A percentile compares a stretch with the other conserved stretches of the same genome.
These are phyloP conservation scores for Spicauda simplicius DNA, from an alignment of 2,888 invertebrate genomes.

Conservation along the genomic window DNA sequence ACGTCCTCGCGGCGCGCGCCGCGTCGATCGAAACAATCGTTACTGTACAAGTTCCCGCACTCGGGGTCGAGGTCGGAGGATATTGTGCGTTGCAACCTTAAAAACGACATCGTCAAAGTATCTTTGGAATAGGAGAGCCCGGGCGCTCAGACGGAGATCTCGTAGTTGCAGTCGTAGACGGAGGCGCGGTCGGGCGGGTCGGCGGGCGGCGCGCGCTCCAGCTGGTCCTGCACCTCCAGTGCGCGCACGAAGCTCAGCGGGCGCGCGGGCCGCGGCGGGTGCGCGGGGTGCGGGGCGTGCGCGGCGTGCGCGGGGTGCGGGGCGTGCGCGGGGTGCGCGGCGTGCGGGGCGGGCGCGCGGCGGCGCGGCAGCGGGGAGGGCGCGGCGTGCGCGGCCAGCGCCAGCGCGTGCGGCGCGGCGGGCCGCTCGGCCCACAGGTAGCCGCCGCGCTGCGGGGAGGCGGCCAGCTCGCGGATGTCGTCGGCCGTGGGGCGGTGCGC, in stretches of 20 bases:
- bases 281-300: constrained; percentile 65
- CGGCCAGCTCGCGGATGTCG: no score
- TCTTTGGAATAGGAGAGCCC: constrained; percentile 11
- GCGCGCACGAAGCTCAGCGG: constrained; percentile 96
- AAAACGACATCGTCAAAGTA: constrained; percentile 43
- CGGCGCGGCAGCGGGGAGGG: constrained; percentile 55
- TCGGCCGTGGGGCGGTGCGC: no score
- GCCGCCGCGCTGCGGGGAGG: no score
- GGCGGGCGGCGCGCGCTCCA: constrained; percentile 89
- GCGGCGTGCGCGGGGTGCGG: no score
- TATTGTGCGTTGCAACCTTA: constrained; percentile 48
- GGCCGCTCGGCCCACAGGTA: no score
- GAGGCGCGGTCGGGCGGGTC: constrained; percentile 92
- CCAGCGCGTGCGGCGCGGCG: no score
- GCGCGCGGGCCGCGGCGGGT: constrained; percentile 77
- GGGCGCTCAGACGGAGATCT: constrained; percentile 92
- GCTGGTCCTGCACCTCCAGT: constrained; percentile 94
- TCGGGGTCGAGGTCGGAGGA: constrained; percentile 16
- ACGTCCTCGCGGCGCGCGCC: not conserved
- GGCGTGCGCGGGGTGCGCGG: no score
- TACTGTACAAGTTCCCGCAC: constrained; percentile 14
- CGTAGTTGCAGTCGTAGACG: constrained; percentile 97
- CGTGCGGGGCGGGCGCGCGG: constrained; percentile 60
- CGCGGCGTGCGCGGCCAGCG: constrained; percentile 70
- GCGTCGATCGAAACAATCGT: constrained; percentile 9